Conservation (phyloP, 2,797 vertebrate species). For the Hypotaenidia philippensis region DNA sequence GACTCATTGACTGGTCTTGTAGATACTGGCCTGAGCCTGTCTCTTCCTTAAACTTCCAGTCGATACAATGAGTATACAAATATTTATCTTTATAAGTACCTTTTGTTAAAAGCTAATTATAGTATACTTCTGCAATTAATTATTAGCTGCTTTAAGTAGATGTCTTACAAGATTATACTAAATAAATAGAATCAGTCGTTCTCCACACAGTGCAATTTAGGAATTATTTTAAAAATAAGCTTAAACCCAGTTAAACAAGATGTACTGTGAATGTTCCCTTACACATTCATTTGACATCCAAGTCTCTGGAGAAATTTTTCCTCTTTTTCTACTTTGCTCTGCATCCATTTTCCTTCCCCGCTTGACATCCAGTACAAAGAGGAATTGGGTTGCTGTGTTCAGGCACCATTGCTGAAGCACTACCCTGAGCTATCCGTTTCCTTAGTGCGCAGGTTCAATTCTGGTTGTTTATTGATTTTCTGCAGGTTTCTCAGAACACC, state of each 20-base stretch:
- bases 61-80: background rate
- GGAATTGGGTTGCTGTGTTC: background rate
- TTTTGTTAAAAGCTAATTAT: conserved; percentile 29
- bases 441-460: background rate
- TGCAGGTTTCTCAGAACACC: background rate
- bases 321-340: background rate
- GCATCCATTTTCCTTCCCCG: conserved; percentile 19
- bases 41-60: background rate
- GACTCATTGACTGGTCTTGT: background rate
- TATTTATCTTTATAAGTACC: conserved; percentile 35
- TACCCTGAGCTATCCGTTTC: background rate
- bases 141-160: background rate
- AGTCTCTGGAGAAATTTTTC: conserved; percentile 25
- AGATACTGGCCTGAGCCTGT: background rate
- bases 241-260: conserved; percentile 16
- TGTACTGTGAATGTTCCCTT: background rate
- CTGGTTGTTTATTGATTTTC: conserved; percentile 28
- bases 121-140: conserved; percentile 1
- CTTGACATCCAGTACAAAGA: conserved; percentile 24
- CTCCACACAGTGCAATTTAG: background rate
- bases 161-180: background rate
- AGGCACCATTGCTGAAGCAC: background rate
- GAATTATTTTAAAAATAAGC: background rate
- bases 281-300: background rate
- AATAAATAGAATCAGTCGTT: conserved; percentile 3